Evolutionary conservation across 2,113 vertebrate genomes (phyloP).

Genomic region (Hippocampus comes): DNA sequence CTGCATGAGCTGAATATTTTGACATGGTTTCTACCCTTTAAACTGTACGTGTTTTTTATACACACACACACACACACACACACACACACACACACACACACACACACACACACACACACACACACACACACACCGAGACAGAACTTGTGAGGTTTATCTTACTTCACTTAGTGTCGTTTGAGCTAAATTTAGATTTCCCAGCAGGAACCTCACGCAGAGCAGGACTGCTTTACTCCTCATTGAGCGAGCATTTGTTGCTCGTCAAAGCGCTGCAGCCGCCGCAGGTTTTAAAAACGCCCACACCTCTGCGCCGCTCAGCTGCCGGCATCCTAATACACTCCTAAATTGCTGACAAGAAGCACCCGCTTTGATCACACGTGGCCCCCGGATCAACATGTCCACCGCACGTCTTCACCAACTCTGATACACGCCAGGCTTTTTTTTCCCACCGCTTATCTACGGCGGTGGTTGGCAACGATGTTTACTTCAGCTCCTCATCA

Average conservation of each 20-base stretch:
- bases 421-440: background rate
- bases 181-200: background rate
- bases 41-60: too few species aligned
- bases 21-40: too few species aligned
- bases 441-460: background rate
- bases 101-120: too few species aligned
- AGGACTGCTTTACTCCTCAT: background rate
- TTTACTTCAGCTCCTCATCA: background rate
- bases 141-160: background rate
- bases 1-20: too few species aligned
- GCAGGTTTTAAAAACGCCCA: conserved; percentile 3
- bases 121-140: too few species aligned
- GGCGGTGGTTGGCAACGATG: background rate
- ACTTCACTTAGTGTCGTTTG: background rate
- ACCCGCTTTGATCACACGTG: background rate
- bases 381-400: conserved; percentile 1
- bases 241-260: background rate
- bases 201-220: background rate
- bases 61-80: too few species aligned
- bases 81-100: too few species aligned
- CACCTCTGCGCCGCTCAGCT: too few species aligned
- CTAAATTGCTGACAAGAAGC: background rate
- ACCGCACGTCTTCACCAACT: background rate
- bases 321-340: background rate
- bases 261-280: background rate